Conservation (phyloP, 2,888 invertebrate species). For the Pollenia labialis region DNA sequence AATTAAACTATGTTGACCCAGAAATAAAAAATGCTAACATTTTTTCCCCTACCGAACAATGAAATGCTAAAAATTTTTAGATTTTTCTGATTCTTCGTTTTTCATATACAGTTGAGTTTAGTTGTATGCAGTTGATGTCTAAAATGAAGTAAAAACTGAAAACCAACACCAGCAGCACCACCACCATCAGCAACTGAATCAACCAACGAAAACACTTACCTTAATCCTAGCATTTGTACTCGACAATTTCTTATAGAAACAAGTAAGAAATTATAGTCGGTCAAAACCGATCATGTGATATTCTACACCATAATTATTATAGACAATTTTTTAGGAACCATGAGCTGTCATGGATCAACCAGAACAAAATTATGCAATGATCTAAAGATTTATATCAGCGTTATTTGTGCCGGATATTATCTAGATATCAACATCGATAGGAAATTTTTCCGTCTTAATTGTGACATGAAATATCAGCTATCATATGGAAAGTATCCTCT, state of each 20-base stretch:
- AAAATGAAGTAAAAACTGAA: background rate
- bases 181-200: background rate
- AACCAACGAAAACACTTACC: conserved; percentile 24
- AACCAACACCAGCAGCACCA: background rate
- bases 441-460: no score
- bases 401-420: no score
- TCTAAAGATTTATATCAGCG: no score
- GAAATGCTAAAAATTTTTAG: conserved; percentile 7
- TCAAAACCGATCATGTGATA: no score
- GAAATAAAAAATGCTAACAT: conserved; percentile 36
- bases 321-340: no score
- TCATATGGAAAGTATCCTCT: no score
- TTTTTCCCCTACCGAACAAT: background rate
- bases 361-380: no score
- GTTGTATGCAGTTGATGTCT: conserved; percentile 17
- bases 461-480: no score
- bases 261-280: no score
- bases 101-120: background rate
- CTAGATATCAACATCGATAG: no score
- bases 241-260: conserved; percentile 7
- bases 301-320: no score
- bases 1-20: conserved; percentile 59
- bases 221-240: conserved; percentile 48
- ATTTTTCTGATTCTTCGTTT: background rate
- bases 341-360: no score